phyloP scores from a whole-genome alignment of 2,888 invertebrate species.

The Brenthis daphne region DNA sequence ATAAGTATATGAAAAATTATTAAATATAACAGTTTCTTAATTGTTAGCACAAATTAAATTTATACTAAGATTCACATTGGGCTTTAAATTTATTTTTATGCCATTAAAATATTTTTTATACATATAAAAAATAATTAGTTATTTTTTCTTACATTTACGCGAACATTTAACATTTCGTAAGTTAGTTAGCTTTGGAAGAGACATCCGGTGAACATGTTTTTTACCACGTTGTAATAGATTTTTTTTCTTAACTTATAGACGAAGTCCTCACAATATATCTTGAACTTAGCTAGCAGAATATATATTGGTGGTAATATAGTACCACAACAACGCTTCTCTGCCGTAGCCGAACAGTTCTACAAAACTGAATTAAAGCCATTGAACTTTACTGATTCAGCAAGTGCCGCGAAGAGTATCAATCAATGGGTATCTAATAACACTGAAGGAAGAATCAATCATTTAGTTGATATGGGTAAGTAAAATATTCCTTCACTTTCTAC shows the following conservation, averaged over 20 bases:
- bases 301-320: slow-evolving; percentile 81
- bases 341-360: slow-evolving; percentile 84
- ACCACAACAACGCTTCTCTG: slow-evolving; percentile 83
- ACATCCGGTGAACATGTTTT: not conserved
- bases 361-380: slow-evolving; percentile 84
- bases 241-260: slow-evolving; percentile 51
- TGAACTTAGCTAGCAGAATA: slow-evolving; percentile 85
- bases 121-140: too few relatives aligned
- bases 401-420: slow-evolving; percentile 86
- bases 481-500: not conserved
- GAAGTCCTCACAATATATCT: slow-evolving; percentile 73
- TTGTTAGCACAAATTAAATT: too few relatives aligned
- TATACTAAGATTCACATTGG: too few relatives aligned
- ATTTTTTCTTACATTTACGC: too few relatives aligned
- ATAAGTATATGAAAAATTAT: too few relatives aligned
- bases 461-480: slow-evolving; percentile 82
- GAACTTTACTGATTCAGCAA: slow-evolving; percentile 83
- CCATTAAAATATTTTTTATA: too few relatives aligned
- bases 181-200: too few relatives aligned
- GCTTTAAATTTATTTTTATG: too few relatives aligned
- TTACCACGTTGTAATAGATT: not conserved
- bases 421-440: slow-evolving; percentile 90
- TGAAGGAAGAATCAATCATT: slow-evolving; percentile 85
- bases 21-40: too few relatives aligned
- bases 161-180: too few relatives aligned